Conservation (phyloP, 2,888 invertebrate genomes). For the Salticus scenicus region DNA sequence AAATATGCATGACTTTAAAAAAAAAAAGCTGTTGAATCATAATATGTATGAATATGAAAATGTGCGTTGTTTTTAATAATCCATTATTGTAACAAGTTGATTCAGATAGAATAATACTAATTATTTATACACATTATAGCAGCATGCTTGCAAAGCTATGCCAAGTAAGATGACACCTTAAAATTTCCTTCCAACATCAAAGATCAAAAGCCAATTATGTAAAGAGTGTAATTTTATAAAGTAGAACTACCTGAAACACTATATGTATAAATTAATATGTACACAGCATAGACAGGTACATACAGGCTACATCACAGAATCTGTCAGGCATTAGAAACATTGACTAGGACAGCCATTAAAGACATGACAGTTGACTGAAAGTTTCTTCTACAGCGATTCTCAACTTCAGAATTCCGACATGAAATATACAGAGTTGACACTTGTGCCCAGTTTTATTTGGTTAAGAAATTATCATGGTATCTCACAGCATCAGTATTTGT, state of each 20-base stretch:
- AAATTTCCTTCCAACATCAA: constrained; percentile 45
- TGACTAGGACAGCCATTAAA: constrained; percentile 47
- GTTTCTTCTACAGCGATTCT: constrained; percentile 12
- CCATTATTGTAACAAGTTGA: background rate
- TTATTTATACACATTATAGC: constrained; percentile 63
- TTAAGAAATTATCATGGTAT: background rate
- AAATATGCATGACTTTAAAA: background rate
- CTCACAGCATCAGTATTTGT: background rate
- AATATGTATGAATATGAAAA: background rate
- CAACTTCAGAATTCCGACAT: background rate
- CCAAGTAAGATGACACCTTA: constrained; percentile 28
- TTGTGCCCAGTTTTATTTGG: too few species aligned
- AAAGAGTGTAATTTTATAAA: constrained; percentile 64
- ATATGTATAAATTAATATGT: constrained; percentile 49
- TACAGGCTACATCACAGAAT: constrained; percentile 63
- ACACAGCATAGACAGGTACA: constrained; percentile 59
- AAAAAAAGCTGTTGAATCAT: background rate
- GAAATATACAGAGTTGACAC: too few species aligned
- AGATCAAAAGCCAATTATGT: constrained; percentile 51
- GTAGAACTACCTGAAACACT: constrained; percentile 61
- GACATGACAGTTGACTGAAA: constrained; percentile 31
- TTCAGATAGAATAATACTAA: constrained; percentile 11
- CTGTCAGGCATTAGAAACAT: constrained; percentile 53
- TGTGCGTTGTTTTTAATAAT: background rate
- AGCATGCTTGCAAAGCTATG: constrained; percentile 63